phyloP scores from a whole-genome alignment of 1,140 invertebrate genomes.

The Triops longicaudatus region DNA sequence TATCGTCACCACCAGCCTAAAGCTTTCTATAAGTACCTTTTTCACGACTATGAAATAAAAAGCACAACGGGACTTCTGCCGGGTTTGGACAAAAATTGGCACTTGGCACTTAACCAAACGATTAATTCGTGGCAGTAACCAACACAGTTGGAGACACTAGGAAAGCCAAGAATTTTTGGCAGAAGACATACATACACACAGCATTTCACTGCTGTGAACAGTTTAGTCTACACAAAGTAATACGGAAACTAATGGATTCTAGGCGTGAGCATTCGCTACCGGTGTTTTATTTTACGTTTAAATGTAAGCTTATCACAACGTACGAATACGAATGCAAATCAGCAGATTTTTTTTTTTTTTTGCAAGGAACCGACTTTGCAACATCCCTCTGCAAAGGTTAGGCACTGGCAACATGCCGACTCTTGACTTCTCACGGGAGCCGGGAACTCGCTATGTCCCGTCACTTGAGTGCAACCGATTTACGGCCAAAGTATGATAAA shows the following conservation, averaged over 20 bases:
- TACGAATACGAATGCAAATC: neutral
- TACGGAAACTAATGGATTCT: neutral
- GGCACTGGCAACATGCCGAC: neutral
- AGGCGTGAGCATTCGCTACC: neutral
- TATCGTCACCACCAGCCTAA: neutral
- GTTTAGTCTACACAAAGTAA: neutral
- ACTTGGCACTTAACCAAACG: neutral
- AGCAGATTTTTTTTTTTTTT: neutral
- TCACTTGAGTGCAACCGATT: constrained; percentile 1
- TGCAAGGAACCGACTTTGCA: neutral
- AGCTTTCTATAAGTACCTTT: neutral
- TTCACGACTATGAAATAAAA: neutral
- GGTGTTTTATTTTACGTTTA: neutral
- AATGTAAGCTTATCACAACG: neutral
- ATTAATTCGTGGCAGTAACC: neutral
- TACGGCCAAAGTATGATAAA: neutral
- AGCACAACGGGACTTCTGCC: neutral
- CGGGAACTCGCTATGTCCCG: neutral
- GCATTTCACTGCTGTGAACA: neutral
- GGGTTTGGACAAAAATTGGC: neutral
- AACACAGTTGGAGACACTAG: neutral
- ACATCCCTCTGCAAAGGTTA: neutral
- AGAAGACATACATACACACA: neutral
- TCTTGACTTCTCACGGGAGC: neutral
- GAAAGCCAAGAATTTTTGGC: neutral